Conservation (phyloP, 2,888 invertebrate genomes). For the Caprella mutica region DNA sequence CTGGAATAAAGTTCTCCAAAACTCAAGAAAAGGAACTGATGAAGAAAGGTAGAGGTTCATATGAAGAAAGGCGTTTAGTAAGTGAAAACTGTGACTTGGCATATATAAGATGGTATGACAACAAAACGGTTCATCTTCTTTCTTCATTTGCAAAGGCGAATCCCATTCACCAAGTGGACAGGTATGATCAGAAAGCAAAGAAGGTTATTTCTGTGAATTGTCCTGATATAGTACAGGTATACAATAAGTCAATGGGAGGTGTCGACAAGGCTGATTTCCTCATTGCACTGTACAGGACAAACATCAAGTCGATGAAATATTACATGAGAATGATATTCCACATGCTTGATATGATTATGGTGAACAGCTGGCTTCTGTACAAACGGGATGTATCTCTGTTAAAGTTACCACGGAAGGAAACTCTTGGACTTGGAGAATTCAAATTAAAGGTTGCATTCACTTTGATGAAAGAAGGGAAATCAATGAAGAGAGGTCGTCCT, state of each 20-base stretch:
- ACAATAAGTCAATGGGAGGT: slow-evolving; percentile 13
- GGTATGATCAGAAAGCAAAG: slow-evolving; percentile 1
- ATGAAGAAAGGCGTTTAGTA: slow-evolving; percentile 2
- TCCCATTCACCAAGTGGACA: neutral
- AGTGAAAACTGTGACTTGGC: slow-evolving; percentile 3
- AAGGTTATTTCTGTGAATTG: neutral
- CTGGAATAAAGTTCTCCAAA: neutral
- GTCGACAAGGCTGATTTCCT: slow-evolving; percentile 1
- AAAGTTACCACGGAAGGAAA: neutral
- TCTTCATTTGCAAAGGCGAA: slow-evolving; percentile 5
- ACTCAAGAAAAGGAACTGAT: neutral
- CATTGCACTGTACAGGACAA: neutral
- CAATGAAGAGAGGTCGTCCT: neutral
- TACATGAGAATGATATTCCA: slow-evolving; percentile 1
- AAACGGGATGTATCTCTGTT: neutral
- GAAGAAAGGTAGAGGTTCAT: slow-evolving; percentile 9
- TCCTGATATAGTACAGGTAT: slow-evolving; percentile 7
- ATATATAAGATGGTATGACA: slow-evolving; percentile 14
- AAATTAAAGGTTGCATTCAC: neutral
- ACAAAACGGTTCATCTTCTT: neutral
- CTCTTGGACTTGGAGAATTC: neutral
- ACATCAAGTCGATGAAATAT: neutral
- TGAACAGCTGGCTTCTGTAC: neutral
- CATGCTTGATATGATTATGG: neutral
- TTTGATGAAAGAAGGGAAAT: neutral